phyloP scores from a whole-genome alignment of 53 echinoderm and acorn worm genomes.

The Patiria pectinifera region DNA sequence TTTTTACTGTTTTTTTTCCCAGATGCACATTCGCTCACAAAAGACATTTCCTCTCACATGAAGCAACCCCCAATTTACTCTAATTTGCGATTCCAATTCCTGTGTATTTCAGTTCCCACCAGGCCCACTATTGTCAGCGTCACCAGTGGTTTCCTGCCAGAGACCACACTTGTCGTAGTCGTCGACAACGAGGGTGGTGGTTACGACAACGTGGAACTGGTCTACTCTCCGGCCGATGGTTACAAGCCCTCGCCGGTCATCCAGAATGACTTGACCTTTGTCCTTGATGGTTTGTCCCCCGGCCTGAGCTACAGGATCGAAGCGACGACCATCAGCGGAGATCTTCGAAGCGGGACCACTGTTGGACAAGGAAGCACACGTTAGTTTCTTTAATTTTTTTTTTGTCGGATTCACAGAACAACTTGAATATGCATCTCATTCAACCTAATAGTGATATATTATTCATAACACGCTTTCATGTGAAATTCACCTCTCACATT shows the following conservation, averaged over 20 bases:
- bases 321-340: constrained; percentile 8
- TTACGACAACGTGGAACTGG: constrained; percentile 17
- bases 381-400: neutral
- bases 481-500: too few relatives aligned
- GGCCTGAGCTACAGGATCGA: constrained; percentile 56
- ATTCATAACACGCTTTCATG: too few relatives aligned
- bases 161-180: constrained; percentile 25
- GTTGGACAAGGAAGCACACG: neutral
- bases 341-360: neutral
- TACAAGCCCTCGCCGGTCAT: constrained; percentile 25
- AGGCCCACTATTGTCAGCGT: constrained; percentile 22
- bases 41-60: too few relatives aligned
- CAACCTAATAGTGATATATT: too few relatives aligned
- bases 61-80: too few relatives aligned
- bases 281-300: constrained; percentile 58
- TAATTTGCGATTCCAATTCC: too few relatives aligned
- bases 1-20: too few relatives aligned
- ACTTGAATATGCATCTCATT: too few relatives aligned
- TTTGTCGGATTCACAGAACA: too few relatives aligned
- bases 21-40: too few relatives aligned
- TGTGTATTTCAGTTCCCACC: neutral
- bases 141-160: constrained; percentile 28
- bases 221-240: constrained; percentile 61
- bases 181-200: constrained; percentile 1
- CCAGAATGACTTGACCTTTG: constrained; percentile 30